These are phyloP conservation scores for Danio aesculapii DNA, from an alignment of 2,797 vertebrate species.

Conservation along the genomic window DNA sequence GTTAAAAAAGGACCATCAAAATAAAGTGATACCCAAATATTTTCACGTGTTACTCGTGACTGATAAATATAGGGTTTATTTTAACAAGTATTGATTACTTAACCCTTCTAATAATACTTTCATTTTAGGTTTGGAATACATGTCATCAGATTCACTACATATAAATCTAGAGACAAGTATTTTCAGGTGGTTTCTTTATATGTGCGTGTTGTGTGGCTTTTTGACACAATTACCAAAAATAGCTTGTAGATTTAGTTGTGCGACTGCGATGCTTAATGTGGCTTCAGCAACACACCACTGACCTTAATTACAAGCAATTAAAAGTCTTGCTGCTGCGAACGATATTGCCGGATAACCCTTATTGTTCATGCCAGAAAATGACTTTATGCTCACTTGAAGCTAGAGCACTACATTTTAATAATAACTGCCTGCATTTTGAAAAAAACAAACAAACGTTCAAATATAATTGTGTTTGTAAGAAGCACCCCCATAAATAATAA, in stretches of 20 bases:
- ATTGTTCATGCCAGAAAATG: background rate
- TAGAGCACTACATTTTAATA: background rate
- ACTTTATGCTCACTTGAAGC: background rate
- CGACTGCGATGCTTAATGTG: background rate
- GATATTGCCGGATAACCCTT: background rate
- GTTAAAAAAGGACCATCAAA: no score
- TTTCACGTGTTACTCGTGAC: no score
- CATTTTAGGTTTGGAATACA: no score
- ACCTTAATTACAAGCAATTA: background rate
- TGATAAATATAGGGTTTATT: no score
- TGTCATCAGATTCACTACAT: background rate
- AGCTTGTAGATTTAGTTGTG: background rate
- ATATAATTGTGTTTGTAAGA: background rate
- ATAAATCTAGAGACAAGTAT: no score
- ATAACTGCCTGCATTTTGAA: background rate
- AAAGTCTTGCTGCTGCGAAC: background rate
- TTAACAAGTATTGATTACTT: no score
- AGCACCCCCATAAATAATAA: background rate
- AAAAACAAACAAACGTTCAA: background rate
- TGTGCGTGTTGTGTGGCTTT: background rate
- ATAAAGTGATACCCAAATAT: no score
- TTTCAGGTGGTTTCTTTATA: no score
- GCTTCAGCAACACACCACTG: background rate
- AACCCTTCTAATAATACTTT: no score
- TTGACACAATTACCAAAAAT: conserved; percentile 24